Conservation (phyloP, 2,888 invertebrate genomes). For the Cotesia congregata region DNA sequence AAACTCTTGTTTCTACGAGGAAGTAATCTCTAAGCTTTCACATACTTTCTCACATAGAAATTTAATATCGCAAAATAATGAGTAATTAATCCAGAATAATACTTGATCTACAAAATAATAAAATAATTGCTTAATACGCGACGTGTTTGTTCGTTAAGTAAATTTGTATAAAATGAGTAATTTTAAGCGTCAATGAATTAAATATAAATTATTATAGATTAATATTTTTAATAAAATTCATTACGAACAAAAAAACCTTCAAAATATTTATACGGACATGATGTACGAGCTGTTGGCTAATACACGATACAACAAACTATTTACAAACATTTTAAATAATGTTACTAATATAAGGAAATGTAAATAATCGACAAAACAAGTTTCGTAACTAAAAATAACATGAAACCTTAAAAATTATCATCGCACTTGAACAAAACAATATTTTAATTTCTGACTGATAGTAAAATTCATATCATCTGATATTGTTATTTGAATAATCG, state of each 20-base stretch:
- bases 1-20: background rate
- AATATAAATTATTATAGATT: too few relatives aligned
- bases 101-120: background rate
- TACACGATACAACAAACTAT: background rate
- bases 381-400: background rate
- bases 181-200: too few relatives aligned
- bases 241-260: background rate
- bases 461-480: background rate
- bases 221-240: background rate
- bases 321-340: background rate
- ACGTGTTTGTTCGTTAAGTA: too few relatives aligned
- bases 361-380: background rate
- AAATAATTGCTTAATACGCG: background rate
- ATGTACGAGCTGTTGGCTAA: background rate
- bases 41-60: constrained; percentile 7
- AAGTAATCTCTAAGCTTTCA: constrained; percentile 6
- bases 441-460: background rate
- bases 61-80: background rate
- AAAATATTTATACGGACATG: background rate
- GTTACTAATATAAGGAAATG: background rate
- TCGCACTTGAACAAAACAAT: background rate
- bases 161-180: too few relatives aligned
- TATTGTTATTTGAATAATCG: background rate
- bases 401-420: background rate
- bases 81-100: background rate